Percentiles rank a stretch among this genome's conserved stretches.
Conservation (phyloP, 2,797 vertebrate species). For the Propithecus perrieri region DNA sequence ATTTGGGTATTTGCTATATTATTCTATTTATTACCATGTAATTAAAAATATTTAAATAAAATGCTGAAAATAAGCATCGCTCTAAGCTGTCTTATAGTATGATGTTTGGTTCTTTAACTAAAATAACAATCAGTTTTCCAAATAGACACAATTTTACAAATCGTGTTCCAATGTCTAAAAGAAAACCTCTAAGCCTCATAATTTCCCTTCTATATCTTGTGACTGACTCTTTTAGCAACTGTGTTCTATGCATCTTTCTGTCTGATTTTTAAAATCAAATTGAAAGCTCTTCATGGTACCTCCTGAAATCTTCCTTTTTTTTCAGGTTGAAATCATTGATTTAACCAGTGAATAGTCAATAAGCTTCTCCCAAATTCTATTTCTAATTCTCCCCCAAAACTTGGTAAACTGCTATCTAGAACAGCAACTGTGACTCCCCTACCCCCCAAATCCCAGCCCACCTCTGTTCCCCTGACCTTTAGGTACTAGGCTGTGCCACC, state of each 20-base stretch:
- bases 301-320: not conserved
- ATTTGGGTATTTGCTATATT: not conserved
- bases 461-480: not conserved
- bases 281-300: not conserved
- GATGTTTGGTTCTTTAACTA: not conserved
- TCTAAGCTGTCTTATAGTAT: not conserved
- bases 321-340: constrained; percentile 2
- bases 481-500: not conserved
- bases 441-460: fast-evolving
- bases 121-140: constrained; percentile 27
- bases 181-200: not conserved
- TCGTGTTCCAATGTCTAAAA: not conserved
- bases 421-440: not conserved
- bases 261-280: constrained; percentile 28
- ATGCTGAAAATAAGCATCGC: not conserved
- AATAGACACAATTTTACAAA: constrained; percentile 25
- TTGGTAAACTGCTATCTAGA: not conserved
- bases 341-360: not conserved
- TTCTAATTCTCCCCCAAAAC: constrained; percentile 49
- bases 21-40: not conserved
- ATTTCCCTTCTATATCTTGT: not conserved
- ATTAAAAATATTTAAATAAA: constrained; percentile 17
- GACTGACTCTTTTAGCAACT: not conserved
- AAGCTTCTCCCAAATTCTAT: constrained; percentile 70
- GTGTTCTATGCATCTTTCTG: not conserved